Evolutionary conservation across 2,113 vertebrate genomes (phyloP).

Genomic region (Peromyscus maniculatus): DNA sequence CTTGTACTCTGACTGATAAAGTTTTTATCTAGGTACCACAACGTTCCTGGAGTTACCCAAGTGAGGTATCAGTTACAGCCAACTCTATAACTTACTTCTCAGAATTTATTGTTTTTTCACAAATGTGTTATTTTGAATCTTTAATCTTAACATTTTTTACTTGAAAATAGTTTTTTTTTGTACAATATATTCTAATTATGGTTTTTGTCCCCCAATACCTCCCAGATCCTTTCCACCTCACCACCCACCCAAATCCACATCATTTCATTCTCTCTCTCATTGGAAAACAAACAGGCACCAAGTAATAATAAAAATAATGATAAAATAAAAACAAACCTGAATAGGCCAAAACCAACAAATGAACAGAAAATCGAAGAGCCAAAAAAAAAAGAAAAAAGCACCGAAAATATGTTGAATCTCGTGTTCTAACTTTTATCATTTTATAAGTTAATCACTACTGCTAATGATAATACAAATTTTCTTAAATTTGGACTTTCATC

Average conservation of each 20-base stretch:
- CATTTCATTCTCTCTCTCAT: not conserved
- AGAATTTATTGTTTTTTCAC: conserved; percentile 18
- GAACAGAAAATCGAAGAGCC: not conserved
- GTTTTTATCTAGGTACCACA: conserved; percentile 26
- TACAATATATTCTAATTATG: not conserved
- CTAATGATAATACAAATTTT: conserved; percentile 1
- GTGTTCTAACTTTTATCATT: not conserved
- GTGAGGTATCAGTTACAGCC: not conserved
- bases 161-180: not conserved
- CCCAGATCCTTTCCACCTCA: too few relatives aligned
- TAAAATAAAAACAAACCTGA: not conserved
- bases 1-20: not conserved
- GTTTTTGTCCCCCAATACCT: not conserved
- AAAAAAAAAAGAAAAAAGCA: not conserved
- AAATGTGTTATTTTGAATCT: conserved; percentile 21
- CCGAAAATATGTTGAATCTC: not conserved
- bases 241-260: not conserved
- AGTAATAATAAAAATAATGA: not conserved
- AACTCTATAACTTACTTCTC: not conserved
- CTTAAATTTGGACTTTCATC: not conserved
- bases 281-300: not conserved
- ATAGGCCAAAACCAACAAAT: not conserved
- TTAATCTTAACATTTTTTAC: not conserved
- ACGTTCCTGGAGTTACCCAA: not conserved
- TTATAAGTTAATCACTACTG: conserved; percentile 18